phyloP scores from a whole-genome alignment of 2,888 invertebrate genomes.

The Campaea margaritaria region DNA sequence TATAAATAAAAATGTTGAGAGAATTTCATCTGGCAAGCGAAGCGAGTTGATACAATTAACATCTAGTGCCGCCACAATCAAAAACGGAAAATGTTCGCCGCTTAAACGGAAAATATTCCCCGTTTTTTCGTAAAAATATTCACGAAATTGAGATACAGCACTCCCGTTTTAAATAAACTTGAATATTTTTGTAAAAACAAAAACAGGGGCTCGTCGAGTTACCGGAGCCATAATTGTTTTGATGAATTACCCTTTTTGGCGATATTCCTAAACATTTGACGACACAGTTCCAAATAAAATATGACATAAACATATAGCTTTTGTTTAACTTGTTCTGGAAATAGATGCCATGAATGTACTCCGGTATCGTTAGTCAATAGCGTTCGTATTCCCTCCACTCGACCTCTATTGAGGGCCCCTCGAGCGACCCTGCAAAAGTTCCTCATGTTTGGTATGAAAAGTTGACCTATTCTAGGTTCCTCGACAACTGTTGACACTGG shows the following conservation, averaged over 20 bases:
- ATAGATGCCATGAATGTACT: too few species aligned
- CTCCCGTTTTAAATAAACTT: not conserved
- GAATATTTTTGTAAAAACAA: slow-evolving; percentile 6
- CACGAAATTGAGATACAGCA: not conserved
- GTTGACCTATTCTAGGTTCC: too few species aligned
- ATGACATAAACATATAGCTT: too few species aligned
- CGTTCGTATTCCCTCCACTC: too few species aligned
- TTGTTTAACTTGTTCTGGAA: too few species aligned
- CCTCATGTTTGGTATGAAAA: too few species aligned
- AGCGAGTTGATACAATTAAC: slow-evolving; percentile 6
- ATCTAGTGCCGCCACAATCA: not conserved
- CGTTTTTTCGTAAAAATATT: not conserved
- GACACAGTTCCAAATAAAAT: too few species aligned
- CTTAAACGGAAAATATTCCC: not conserved
- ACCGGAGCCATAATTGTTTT: not conserved
- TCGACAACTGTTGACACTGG: too few species aligned
- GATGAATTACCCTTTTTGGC: not conserved
- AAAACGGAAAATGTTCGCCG: slow-evolving; percentile 3
- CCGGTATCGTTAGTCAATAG: too few species aligned
- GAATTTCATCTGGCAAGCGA: slow-evolving; percentile 1
- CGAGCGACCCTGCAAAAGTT: too few species aligned
- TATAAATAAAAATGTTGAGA: not conserved
- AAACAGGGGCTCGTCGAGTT: not conserved
- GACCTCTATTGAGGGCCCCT: too few species aligned
- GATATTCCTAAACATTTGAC: not conserved